Base-by-base conservation (phyloP, 2,797 vertebrate genomes). In the Tragopan temminckii region DNA sequence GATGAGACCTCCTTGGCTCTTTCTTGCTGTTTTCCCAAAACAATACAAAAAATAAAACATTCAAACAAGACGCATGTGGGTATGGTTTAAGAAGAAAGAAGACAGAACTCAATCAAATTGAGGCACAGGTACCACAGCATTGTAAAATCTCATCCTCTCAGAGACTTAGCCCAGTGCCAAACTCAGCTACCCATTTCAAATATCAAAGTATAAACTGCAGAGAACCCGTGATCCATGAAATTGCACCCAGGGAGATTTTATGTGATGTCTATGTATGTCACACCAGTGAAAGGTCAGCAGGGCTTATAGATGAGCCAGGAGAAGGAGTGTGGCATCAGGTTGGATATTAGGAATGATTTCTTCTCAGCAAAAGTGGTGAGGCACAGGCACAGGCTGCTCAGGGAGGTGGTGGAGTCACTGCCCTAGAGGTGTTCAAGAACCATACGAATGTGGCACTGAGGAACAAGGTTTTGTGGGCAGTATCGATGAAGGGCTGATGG, bases 251-350 rank as follows among this genome's bases (percentile, higher is more conserved):
- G 33, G 42, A 71, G 59, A 46, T 40, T 91, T 89, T 93, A 80
- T 61, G 18, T 70, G 88, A 81, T 46, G 91, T 89, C 46, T 70
- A 87, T 77, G 24, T 75, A 35, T 70, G 52, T 84, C 64, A 81
- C 63, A 84, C 24, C 29, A 70, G 27, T 42, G 35, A 61, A 84
- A 89, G 72, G 87, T 80, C 66, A 89, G 70, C 6, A 84, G 53
- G 45, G 42, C 9, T 87, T 50, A 76, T 23, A 48, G 33, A 36
- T 31, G 45, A 83, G 13, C 24, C 66, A 90, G 69, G 70, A 87
- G 52, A 72, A 59, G 42, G 10, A 2, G 1, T 29, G 35, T 79
- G 75, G 66, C 46, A 74, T 45, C 66, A 53, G 27, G 25, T 18
- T 53, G 50, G 16, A 17, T 53, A 11, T 53, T 31, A 53, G 27